Evolutionary conservation across 2,888 invertebrate genomes (phyloP), one percentile per base, ranked within the genome.

Genomic region (Acrobasis consociella): DNA sequence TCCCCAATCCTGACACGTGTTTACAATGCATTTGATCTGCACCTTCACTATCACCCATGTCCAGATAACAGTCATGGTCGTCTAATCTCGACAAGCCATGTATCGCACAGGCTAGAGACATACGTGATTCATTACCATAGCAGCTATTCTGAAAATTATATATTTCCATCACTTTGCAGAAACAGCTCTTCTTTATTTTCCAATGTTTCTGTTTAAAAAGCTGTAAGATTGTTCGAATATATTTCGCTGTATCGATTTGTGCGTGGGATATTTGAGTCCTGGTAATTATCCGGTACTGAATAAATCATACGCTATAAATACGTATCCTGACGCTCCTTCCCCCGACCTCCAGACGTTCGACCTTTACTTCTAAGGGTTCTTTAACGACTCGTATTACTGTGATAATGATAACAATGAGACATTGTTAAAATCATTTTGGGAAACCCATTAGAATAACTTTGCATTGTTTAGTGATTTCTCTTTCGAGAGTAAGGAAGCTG

Each of bases 341-440:
- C 78, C 66, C 78, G 89, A 85, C 90, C 90, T 90, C 90, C 74
- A 90, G 90, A 90, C 90, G 69, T 72, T 78, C 72, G 82, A 85
- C 87, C 86, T 83, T 70, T 69, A 37, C 66, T 72, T 70, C 72
- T 72, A 70, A 65, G 70, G 69, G 67, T 68, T 71, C 69, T 69
- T 67, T 67, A 70, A 68, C 65, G 64, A 68, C 75, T 73, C 69
- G 67, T 74, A 68, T 60, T 68, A 65, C 58, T 64, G 63, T 56
- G 46, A 62, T 65, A 61, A 64, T 56, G 46, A 62, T 65, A 61
- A 64, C 64, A 64, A 70, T 63, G 60, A 49, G 67, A 70, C 68
- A 64, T 72, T 72, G 61, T 71, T 52, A 52, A 52, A 76, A 74
- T 66, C 72, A 69, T 75, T 74, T 69, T 69, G 66, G 69, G 70